phyloP scores from a whole-genome alignment of 2,888 invertebrate species.

The Chloroclysta siterata region DNA sequence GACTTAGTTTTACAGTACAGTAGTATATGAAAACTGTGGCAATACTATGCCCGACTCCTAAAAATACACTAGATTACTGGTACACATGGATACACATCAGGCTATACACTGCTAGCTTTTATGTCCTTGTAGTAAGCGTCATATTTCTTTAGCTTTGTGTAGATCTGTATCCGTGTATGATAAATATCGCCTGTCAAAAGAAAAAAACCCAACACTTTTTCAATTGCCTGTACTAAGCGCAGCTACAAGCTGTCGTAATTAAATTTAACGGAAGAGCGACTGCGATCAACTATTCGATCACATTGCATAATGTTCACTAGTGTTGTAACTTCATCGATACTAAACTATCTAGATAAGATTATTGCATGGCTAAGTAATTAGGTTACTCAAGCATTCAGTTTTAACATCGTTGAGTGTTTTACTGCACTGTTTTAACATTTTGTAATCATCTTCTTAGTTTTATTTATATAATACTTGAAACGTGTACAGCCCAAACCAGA shows the following conservation, averaged over 20 bases:
- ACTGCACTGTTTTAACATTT: conserved; percentile 8
- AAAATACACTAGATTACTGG: too few species aligned
- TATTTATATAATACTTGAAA: too few species aligned
- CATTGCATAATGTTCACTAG: conserved; percentile 59
- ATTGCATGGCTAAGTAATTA: conserved; percentile 55
- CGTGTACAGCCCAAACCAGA: too few species aligned
- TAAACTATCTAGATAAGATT: conserved; percentile 58
- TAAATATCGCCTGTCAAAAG: too few species aligned
- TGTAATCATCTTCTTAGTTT: conserved; percentile 1
- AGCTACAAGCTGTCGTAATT: conserved; percentile 57
- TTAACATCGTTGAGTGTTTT: conserved; percentile 8
- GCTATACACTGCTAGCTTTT: too few species aligned
- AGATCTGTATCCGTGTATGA: too few species aligned
- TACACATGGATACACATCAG: too few species aligned
- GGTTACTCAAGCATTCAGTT: conserved; percentile 54
- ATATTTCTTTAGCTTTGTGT: too few species aligned
- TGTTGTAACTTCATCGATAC: conserved; percentile 68
- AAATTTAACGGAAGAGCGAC: conserved; percentile 77
- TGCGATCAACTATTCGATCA: conserved; percentile 57
- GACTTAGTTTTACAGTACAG: too few species aligned
- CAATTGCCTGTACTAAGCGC: conserved; percentile 42
- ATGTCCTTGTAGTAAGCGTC: too few species aligned
- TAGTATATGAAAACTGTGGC: too few species aligned
- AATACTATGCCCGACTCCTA: too few species aligned
- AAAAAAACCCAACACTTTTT: conserved; percentile 38